A percentile compares a stretch with the other conserved stretches of the same genome.
Evolutionary conservation across 1,140 invertebrate genomes (phyloP).

Genomic region (Solenopsis invicta): DNA sequence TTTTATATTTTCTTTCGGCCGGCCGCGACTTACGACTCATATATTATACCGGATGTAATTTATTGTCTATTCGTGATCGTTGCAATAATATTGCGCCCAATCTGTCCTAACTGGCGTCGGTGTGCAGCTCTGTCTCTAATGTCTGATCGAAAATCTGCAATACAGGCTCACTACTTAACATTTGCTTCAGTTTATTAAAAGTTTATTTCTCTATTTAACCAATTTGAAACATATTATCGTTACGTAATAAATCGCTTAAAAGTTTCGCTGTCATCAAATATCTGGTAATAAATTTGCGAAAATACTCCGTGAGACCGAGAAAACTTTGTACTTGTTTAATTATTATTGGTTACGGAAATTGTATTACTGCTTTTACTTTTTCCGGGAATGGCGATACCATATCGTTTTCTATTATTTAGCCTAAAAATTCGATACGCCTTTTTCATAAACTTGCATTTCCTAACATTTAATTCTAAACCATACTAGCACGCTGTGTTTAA

Average conservation of each 20-base stretch:
- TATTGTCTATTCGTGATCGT: conserved; percentile 1
- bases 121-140: too few relatives aligned
- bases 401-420: neutral
- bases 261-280: conserved; percentile 31
- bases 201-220: neutral
- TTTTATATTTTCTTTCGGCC: neutral
- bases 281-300: conserved; percentile 7
- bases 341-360: neutral
- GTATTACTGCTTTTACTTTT: neutral
- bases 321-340: conserved; percentile 16
- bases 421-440: neutral
- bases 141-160: conserved; percentile 18
- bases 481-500: neutral
- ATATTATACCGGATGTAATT: conserved; percentile 19
- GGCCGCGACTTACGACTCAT: conserved; percentile 29
- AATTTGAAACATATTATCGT: neutral
- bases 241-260: conserved; percentile 22
- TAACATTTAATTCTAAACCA: conserved; percentile 13
- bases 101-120: too few relatives aligned
- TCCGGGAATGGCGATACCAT: neutral
- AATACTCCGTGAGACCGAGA: conserved; percentile 14
- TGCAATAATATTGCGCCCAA: too few relatives aligned
- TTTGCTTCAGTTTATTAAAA: neutral
- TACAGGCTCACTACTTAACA: neutral
- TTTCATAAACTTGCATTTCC: conserved; percentile 43